Evolutionary conservation across 2,113 vertebrate genomes (phyloP).

Genomic region (Marmota monax): DNA sequence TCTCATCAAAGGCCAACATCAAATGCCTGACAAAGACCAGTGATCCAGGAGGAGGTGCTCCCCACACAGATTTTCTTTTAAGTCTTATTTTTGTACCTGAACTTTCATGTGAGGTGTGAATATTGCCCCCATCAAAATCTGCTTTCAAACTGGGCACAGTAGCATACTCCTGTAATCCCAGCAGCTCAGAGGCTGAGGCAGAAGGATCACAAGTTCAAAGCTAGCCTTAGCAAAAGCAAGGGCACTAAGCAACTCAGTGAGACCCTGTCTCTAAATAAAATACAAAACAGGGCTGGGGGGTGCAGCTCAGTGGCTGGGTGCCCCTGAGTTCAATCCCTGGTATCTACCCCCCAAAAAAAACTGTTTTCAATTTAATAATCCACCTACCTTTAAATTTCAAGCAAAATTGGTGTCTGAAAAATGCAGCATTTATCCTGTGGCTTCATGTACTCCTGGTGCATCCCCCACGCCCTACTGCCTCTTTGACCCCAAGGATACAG

Average conservation of each 20-base stretch:
- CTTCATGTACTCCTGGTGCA: not conserved
- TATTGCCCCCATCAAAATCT: not conserved
- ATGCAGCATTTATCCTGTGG: not conserved
- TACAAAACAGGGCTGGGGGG: too few relatives aligned
- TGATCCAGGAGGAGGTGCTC: not conserved
- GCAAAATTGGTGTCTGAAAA: not conserved
- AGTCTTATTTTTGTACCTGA: not conserved
- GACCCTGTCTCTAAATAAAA: too few relatives aligned
- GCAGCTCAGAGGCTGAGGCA: too few relatives aligned
- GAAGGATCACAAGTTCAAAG: too few relatives aligned
- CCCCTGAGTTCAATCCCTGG: too few relatives aligned
- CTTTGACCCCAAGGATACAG: not conserved
- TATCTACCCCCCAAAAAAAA: too few relatives aligned
- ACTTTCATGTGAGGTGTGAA: not conserved
- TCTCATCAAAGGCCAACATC: not conserved
- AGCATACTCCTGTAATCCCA: too few relatives aligned
- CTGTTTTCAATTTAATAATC: not conserved
- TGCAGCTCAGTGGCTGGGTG: too few relatives aligned
- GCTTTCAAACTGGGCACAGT: not conserved
- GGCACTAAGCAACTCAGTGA: too few relatives aligned
- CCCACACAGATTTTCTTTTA: not conserved
- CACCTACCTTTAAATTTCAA: not conserved
- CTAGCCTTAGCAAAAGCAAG: too few relatives aligned
- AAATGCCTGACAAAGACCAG: not conserved
- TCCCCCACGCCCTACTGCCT: accelerated